phyloP scores from a whole-genome alignment of 2,113 vertebrate species.

The Mixornis gularis region DNA sequence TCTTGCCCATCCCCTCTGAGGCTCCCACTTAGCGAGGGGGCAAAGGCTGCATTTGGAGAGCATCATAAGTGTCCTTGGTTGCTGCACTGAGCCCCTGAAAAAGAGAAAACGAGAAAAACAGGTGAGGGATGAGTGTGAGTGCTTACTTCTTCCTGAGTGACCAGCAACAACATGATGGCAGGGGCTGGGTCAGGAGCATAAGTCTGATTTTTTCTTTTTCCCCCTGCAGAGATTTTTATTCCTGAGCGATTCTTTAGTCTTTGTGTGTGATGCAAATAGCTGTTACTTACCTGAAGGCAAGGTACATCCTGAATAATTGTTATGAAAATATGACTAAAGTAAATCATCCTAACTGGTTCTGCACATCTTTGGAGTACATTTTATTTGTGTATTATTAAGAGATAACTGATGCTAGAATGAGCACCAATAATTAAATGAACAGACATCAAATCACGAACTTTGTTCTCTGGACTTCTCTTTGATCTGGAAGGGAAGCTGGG shows the following conservation, averaged over 20 bases:
- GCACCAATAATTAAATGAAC: background rate
- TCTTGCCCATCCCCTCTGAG: background rate
- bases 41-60: constrained; percentile 83
- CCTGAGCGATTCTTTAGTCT: background rate
- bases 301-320: background rate
- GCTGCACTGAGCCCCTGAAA: constrained; percentile 81
- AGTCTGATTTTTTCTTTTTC: background rate
- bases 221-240: background rate
- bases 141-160: background rate
- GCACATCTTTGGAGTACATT: background rate
- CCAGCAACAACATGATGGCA: background rate
- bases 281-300: background rate
- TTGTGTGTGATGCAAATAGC: background rate
- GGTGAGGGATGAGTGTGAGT: background rate
- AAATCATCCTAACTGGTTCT: background rate
- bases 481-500: background rate
- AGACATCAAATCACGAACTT: background rate
- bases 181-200: background rate
- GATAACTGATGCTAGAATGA: background rate
- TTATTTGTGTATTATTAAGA: background rate
- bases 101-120: background rate
- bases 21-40: constrained; percentile 54
- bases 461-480: background rate
- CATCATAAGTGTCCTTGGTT: constrained; percentile 87
- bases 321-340: accelerated